Evolutionary conservation across 2,888 invertebrate genomes (phyloP), one percentile per base, ranked within the genome.

Genomic region (Pristionchus mayeri): DNA sequence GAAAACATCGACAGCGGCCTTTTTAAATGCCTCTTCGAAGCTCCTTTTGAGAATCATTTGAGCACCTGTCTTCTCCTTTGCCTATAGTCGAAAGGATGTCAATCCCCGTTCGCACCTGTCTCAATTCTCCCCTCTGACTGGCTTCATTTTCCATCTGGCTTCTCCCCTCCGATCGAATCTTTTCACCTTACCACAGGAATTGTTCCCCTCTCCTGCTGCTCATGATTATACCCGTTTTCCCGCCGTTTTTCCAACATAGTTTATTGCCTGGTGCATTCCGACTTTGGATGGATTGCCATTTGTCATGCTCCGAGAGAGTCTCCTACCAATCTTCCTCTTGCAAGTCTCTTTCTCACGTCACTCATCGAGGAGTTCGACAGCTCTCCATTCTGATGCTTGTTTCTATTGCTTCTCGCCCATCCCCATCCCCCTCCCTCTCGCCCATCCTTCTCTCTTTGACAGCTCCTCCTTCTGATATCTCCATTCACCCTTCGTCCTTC

Each of bases 341-440:
- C 6, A 57, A 57, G 1, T 24, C 57, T 24, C 21, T 4, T 52
- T 52, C n/a, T 6, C 44, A 44, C n/a, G 6, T 57, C 24, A 21
- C n/a, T 57, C 57, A 57, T 57, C 44, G 44, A 44, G n/a, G 57
- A 57, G 57, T 57, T 57, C 57, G 24, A 24, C 24, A 21, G 4
- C n/a, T 24, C 34, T 63, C 34, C 34, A 34, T 63, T 63, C 54
- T 63, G 13, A 18, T 16, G 13, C 34, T 34, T 63, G 63, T 63
- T 63, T 63, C 63, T 63, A 63, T 67, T 67, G 67, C 67, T 67
- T 67, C 37, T 40, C 67, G 11, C n/a, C 67, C 67, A n/a, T n/a
- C 37, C 67, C n/a, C 37, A 13, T 67, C 30, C n/a, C 67, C 67
- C 63, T 63, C 37, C 27, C 54, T n/a, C 18, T 13, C 21, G 7